Percentiles rank a stretch among this genome's conserved stretches.
Conservation (phyloP, 2,888 invertebrate genomes). For the Spilosoma lubricipeda region DNA sequence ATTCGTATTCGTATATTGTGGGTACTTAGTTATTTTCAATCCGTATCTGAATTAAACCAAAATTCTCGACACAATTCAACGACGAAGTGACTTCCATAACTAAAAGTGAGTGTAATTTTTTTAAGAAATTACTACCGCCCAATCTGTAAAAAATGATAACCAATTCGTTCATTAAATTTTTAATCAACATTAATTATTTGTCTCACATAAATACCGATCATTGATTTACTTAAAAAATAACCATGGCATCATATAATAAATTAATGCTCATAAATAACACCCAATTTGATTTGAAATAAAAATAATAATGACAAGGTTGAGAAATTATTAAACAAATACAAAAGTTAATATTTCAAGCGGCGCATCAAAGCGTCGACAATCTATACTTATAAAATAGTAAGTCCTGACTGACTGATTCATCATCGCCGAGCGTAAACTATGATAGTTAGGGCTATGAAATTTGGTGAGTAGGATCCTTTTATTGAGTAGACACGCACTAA, state of each 20-base stretch:
- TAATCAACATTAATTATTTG: background rate
- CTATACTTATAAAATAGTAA: too few relatives aligned
- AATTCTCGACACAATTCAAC: background rate
- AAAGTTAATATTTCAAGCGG: slow-evolving; percentile 61
- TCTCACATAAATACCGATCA: background rate
- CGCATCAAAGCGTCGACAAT: slow-evolving; percentile 62
- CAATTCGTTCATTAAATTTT: background rate
- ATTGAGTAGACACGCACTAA: too few relatives aligned
- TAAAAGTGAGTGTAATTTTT: background rate
- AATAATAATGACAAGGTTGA: slow-evolving; percentile 44
- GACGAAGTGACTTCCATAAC: background rate
- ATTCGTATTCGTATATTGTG: background rate
- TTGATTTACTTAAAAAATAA: slow-evolving; percentile 13
- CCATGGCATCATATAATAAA: slow-evolving; percentile 27
- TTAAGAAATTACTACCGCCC: background rate
- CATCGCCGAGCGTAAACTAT: too few relatives aligned
- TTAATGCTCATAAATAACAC: slow-evolving; percentile 39
- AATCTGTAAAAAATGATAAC: background rate
- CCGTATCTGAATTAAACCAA: too few relatives aligned
- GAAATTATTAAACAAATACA: slow-evolving; percentile 61
- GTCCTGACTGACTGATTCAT: too few relatives aligned
- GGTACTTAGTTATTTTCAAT: background rate
- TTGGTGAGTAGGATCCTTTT: too few relatives aligned
- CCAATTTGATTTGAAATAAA: slow-evolving; percentile 45
- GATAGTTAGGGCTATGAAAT: too few relatives aligned